Conservation (phyloP, 2,888 invertebrate species). For the Acleris sparsana region DNA sequence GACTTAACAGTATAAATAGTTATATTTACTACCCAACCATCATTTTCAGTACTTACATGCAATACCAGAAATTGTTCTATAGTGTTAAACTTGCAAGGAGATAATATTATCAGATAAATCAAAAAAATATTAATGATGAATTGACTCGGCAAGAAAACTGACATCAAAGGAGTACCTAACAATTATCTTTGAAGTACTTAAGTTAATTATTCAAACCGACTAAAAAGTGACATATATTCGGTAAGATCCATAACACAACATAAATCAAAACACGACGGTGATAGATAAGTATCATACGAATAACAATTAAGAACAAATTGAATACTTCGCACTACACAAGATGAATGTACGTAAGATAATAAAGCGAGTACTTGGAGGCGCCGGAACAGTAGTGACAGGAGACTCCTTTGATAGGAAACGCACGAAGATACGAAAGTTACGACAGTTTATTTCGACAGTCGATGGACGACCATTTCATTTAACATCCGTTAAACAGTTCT, state of each 20-base stretch:
- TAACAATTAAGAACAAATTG: constrained; percentile 49
- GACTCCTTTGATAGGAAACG: constrained; percentile 38
- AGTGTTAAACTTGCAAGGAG: no score
- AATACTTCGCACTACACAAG: constrained; percentile 53
- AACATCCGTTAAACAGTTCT: no score
- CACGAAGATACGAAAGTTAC: background rate
- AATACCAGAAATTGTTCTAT: no score
- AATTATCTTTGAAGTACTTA: constrained; percentile 6
- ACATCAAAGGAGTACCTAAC: no score
- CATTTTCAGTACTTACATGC: no score
- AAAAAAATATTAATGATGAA: background rate
- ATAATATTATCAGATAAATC: constrained; percentile 41
- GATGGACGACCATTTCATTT: no score
- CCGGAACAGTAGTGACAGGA: constrained; percentile 46
- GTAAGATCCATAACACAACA: constrained; percentile 13
- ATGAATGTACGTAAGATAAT: constrained; percentile 55
- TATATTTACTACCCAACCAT: no score
- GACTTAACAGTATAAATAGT: no score
- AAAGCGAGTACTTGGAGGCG: constrained; percentile 48
- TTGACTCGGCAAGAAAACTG: background rate
- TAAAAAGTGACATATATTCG: constrained; percentile 21
- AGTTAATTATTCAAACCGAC: constrained; percentile 16
- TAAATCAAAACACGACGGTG: constrained; percentile 27
- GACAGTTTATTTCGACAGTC: background rate
- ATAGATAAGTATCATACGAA: constrained; percentile 39